Conservation (phyloP, 2,888 invertebrate genomes). For the Darwinula stevensoni region DNA sequence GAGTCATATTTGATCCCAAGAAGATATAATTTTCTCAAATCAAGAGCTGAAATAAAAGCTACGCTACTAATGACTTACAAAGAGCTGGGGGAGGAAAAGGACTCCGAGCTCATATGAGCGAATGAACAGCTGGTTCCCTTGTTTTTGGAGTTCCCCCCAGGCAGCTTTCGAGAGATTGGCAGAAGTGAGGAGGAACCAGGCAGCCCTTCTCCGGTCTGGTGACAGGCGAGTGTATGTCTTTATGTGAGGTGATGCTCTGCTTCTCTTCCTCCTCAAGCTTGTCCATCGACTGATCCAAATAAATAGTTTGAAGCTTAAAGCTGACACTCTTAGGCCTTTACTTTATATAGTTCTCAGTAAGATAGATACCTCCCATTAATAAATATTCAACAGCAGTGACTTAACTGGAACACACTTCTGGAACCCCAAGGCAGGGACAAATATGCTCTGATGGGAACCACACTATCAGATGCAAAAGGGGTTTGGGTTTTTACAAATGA, state of each 20-base stretch:
- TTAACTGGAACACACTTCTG: no score
- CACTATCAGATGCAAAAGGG: no score
- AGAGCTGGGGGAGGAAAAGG: slow-evolving; percentile 46
- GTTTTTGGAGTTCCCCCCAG: slow-evolving; percentile 46
- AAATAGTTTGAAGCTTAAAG: no score
- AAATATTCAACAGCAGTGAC: no score
- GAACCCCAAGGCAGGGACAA: no score
- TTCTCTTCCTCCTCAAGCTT: slow-evolving; percentile 32
- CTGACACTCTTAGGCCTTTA: no score
- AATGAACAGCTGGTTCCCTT: slow-evolving; percentile 26
- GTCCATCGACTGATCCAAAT: slow-evolving; percentile 43
- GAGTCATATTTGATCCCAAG: no score
- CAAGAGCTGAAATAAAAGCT: slow-evolving; percentile 1
- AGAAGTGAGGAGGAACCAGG: slow-evolving; percentile 67
- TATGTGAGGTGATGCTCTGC: slow-evolving; percentile 73
- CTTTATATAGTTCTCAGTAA: slow-evolving; percentile 3
- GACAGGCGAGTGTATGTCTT: slow-evolving; percentile 58
- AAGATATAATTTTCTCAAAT: slow-evolving; percentile 4
- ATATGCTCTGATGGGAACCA: no score
- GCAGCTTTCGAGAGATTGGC: slow-evolving; percentile 91
- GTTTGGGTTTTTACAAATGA: no score
- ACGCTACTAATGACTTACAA: slow-evolving; percentile 27
- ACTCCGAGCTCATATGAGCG: slow-evolving; percentile 78
- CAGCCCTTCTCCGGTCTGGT: slow-evolving; percentile 29
- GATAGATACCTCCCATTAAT: no score